Percentiles rank a stretch among this genome's conserved stretches.
Conservation (phyloP, 2,797 vertebrate genomes). For the Anas bahamensis region DNA sequence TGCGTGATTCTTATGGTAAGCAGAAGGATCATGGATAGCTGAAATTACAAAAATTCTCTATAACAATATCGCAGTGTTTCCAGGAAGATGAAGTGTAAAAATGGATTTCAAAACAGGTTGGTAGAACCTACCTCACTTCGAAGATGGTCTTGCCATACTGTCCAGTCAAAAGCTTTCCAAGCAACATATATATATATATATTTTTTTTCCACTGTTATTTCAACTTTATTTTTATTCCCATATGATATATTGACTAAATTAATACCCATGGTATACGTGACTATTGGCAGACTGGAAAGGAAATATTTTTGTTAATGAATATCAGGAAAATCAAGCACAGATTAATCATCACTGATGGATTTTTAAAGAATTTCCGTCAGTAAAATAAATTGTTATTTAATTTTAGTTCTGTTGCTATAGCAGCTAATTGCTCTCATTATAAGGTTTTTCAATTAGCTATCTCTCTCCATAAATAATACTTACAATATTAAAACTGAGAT, state of each 20-base stretch:
- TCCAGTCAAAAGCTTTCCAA: not conserved
- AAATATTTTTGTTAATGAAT: not conserved
- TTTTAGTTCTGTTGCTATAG: not conserved
- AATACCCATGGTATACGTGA: not conserved
- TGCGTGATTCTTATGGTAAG: not conserved
- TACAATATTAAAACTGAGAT: not conserved
- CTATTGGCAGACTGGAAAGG: not conserved
- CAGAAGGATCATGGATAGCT: not conserved
- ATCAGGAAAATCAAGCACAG: not conserved
- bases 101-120: not conserved
- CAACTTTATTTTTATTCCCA: not conserved
- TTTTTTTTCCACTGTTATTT: not conserved
- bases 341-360: not conserved
- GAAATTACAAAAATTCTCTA: not conserved
- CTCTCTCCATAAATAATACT: not conserved
- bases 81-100: not conserved
- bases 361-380: not conserved
- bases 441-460: not conserved
- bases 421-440: not conserved
- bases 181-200: not conserved
- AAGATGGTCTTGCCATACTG: not conserved
- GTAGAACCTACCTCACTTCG: not conserved
- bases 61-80: not conserved
- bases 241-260: not conserved
- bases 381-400: not conserved